Evolutionary conservation across 2,113 vertebrate genomes (phyloP).

Genomic region (Holacanthus passer): DNA sequence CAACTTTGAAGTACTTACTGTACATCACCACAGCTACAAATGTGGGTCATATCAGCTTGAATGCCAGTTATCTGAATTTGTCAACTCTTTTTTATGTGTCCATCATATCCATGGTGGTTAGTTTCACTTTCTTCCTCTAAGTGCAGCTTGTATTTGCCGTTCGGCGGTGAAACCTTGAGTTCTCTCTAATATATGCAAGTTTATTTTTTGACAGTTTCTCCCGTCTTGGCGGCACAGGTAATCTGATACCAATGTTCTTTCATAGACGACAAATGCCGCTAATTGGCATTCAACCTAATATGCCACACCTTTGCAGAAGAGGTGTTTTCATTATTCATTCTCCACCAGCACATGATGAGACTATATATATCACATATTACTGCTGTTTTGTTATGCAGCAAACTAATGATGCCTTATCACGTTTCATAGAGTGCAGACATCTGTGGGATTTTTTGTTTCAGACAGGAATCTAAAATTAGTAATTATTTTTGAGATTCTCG

Average conservation of each 20-base stretch:
- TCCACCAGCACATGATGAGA: background rate
- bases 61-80: slow-evolving; percentile 50
- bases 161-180: background rate
- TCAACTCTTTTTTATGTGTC: slow-evolving; percentile 58
- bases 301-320: background rate
- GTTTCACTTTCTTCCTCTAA: slow-evolving; percentile 26
- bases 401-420: background rate
- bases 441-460: background rate
- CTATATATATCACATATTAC: background rate
- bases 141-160: slow-evolving; percentile 27
- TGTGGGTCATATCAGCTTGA: slow-evolving; percentile 55
- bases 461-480: background rate
- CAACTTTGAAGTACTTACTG: slow-evolving; percentile 39
- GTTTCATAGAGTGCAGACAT: background rate
- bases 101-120: slow-evolving; percentile 32
- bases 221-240: background rate
- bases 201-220: slow-evolving; percentile 15
- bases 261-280: slow-evolving; percentile 14
- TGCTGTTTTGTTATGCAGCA: background rate
- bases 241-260: slow-evolving; percentile 8
- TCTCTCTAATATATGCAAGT: slow-evolving; percentile 7
- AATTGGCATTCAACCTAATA: slow-evolving; percentile 7
- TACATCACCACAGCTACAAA: slow-evolving; percentile 34
- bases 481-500: background rate
- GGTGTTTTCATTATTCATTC: slow-evolving; percentile 2